A percentile compares a stretch with the other conserved stretches of the same genome.
Conservation (phyloP, 2,888 invertebrate genomes). For the Drosophila testacea region DNA sequence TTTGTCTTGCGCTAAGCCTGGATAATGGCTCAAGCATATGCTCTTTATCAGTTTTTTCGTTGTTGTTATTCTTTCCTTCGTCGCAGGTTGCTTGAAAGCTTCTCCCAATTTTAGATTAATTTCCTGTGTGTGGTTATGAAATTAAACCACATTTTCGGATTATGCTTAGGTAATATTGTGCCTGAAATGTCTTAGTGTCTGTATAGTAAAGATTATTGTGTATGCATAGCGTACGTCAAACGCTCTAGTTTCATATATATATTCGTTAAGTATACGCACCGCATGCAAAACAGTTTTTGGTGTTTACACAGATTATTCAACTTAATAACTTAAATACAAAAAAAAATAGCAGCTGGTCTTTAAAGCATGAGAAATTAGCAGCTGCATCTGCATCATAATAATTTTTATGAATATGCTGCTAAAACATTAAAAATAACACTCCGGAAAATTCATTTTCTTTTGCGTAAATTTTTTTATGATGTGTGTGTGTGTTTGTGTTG, state of each 20-base stretch:
- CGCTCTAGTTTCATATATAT: not conserved
- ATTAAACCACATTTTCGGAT: constrained; percentile 35
- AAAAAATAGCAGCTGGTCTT: not conserved
- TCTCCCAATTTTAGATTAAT: constrained; percentile 40
- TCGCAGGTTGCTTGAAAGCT: constrained; percentile 24
- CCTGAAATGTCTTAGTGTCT: not conserved
- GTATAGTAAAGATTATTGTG: constrained; percentile 6
- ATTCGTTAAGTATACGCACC: not conserved
- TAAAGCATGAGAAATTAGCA: constrained; percentile 17
- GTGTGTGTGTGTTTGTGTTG: constrained; percentile 9
- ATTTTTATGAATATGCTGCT: constrained; percentile 7
- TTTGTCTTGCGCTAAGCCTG: constrained; percentile 60
- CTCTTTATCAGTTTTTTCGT: constrained; percentile 32
- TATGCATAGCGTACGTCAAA: constrained; percentile 10
- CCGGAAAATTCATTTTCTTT: constrained; percentile 38
- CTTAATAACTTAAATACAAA: not conserved
- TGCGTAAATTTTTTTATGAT: constrained; percentile 34
- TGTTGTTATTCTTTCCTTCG: constrained; percentile 9
- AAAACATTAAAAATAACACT: not conserved
- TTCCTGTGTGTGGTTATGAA: constrained; percentile 47
- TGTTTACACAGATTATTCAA: not conserved
- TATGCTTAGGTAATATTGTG: constrained; percentile 5
- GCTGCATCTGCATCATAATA: constrained; percentile 36
- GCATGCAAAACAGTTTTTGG: not conserved
- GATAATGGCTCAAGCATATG: constrained; percentile 71